Evolutionary conservation across 2,797 vertebrate species (phyloP).

Genomic region (Adelosebastes latens): DNA sequence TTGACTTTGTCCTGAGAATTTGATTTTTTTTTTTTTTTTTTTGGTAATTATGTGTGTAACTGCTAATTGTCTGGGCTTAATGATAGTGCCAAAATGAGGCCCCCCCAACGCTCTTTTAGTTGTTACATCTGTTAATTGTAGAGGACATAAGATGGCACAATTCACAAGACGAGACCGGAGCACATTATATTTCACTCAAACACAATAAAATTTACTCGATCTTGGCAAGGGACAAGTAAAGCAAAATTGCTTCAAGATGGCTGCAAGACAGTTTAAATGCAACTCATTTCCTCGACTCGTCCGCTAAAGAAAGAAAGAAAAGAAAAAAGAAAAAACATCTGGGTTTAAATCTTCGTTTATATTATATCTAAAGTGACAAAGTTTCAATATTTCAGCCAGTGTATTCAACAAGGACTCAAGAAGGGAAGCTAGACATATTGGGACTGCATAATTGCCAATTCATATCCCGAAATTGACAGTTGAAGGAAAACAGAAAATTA

Average conservation of each 20-base stretch:
- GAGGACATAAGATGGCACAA: slow-evolving; percentile 74
- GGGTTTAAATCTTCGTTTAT: slow-evolving; percentile 63
- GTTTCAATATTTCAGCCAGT: slow-evolving; percentile 76
- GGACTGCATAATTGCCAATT: slow-evolving; percentile 83
- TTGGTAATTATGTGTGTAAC: slow-evolving; percentile 76
- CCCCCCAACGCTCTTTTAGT: slow-evolving; percentile 56
- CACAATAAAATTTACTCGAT: slow-evolving; percentile 71
- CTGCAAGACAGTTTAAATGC: slow-evolving; percentile 62
- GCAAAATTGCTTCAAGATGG: slow-evolving; percentile 72
- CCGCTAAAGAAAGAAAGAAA: slow-evolving; percentile 38
- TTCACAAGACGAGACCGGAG: slow-evolving; percentile 70
- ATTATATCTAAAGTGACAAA: slow-evolving; percentile 68
- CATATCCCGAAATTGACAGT: slow-evolving; percentile 78
- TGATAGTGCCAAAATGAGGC: slow-evolving; percentile 63
- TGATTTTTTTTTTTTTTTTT: slow-evolving; percentile 51
- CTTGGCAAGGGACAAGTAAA: slow-evolving; percentile 64
- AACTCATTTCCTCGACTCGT: slow-evolving; percentile 66
- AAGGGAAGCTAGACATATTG: slow-evolving; percentile 72
- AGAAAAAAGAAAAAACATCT: slow-evolving; percentile 38
- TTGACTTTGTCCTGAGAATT: slow-evolving; percentile 70
- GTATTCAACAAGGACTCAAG: slow-evolving; percentile 74
- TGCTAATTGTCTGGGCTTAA: slow-evolving; percentile 78
- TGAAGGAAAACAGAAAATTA: slow-evolving; percentile 80
- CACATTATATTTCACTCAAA: slow-evolving; percentile 78
- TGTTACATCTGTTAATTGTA: slow-evolving; percentile 76